phyloP scores from a whole-genome alignment of 2,888 invertebrate genomes.

The Andrena flavipes region DNA sequence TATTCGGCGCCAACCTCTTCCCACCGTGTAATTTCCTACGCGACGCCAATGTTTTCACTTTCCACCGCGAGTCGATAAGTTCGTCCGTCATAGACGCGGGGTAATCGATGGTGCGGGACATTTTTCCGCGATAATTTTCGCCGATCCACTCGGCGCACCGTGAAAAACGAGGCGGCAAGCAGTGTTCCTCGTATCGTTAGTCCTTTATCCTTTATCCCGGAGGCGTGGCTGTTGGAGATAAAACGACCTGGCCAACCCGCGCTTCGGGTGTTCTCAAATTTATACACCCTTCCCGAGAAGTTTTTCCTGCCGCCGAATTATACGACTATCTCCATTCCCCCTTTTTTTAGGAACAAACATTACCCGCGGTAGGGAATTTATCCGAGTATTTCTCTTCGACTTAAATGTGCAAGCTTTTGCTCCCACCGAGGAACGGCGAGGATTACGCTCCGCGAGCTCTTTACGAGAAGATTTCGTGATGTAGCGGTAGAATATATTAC shows the following conservation, averaged over 20 bases:
- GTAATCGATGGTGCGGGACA: no score
- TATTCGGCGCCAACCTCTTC: constrained; percentile 53
- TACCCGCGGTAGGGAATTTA: constrained; percentile 24
- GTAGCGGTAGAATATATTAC: neutral
- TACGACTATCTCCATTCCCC: constrained; percentile 4
- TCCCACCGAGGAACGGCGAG: neutral
- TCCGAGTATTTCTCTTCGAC: constrained; percentile 34
- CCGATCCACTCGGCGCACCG: no score
- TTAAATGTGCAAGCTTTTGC: neutral
- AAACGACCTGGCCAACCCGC: constrained; percentile 39
- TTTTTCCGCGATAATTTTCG: constrained; percentile 2
- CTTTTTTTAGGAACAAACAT: constrained; percentile 12
- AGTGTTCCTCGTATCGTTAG: constrained; percentile 54
- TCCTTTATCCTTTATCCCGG: constrained; percentile 49
- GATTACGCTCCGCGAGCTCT: constrained; percentile 22
- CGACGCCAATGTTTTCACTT: constrained; percentile 38
- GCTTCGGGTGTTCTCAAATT: constrained; percentile 50
- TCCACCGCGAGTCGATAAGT: neutral
- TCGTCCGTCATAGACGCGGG: neutral
- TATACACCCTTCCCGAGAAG: constrained; percentile 42
- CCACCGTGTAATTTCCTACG: constrained; percentile 6
- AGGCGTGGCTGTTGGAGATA: constrained; percentile 52
- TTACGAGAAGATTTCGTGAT: constrained; percentile 7
- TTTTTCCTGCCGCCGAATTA: constrained; percentile 30
- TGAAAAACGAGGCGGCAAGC: neutral